These are phyloP conservation scores for Agrilus biguttatus DNA, from an alignment of 2,888 invertebrate species.

Conservation along the genomic window DNA sequence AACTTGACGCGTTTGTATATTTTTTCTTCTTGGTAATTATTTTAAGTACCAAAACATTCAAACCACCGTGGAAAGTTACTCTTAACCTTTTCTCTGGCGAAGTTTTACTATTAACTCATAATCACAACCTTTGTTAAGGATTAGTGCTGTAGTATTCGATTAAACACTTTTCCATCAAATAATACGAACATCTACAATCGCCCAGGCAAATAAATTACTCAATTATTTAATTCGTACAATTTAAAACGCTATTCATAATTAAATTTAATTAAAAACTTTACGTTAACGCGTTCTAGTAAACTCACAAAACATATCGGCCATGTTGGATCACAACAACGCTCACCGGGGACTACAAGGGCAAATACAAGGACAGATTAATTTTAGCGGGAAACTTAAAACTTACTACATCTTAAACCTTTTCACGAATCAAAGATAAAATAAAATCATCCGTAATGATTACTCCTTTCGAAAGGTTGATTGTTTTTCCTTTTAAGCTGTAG, in stretches of 20 bases:
- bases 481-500: no score
- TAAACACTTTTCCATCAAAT: conserved; percentile 6
- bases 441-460: no score
- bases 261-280: conserved; percentile 14
- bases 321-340: conserved; percentile 52
- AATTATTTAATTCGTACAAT: conserved; percentile 3
- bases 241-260: conserved; percentile 10
- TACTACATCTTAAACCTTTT: not conserved
- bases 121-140: not conserved
- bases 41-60: not conserved
- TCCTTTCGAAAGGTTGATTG: no score
- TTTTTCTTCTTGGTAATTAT: no score
- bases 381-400: conserved; percentile 22
- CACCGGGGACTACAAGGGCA: conserved; percentile 38
- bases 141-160: conserved; percentile 10
- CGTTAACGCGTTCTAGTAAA: conserved; percentile 38
- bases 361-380: conserved; percentile 30
- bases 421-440: not conserved
- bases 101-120: not conserved
- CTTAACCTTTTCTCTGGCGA: conserved; percentile 4
- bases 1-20: no score
- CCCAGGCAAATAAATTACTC: conserved; percentile 4
- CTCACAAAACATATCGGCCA: conserved; percentile 51
- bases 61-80: not conserved
- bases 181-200: conserved; percentile 3